A percentile compares a stretch with the other conserved stretches of the same genome.
These are phyloP conservation scores for Toxotes lorentzi DNA, from an alignment of 2,797 vertebrate genomes.

Conservation along the genomic window DNA sequence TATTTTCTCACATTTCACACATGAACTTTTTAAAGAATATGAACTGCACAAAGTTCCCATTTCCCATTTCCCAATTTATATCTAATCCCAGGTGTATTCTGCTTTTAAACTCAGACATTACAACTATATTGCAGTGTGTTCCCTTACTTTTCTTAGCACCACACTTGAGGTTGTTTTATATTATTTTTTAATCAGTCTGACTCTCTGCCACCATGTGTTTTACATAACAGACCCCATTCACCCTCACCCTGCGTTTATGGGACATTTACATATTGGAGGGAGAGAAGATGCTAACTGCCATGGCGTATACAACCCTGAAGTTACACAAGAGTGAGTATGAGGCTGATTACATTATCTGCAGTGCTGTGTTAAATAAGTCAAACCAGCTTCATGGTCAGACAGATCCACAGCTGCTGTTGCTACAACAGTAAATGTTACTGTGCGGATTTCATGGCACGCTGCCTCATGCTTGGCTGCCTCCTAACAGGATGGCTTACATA, in stretches of 20 bases:
- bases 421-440: conserved; percentile 26
- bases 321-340: conserved; percentile 91
- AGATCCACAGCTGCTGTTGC: conserved; percentile 49
- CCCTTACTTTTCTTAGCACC: background rate
- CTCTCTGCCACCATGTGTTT: conserved; percentile 47
- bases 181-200: conserved; percentile 33
- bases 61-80: conserved; percentile 21
- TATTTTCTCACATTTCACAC: conserved; percentile 33
- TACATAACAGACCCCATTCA: conserved; percentile 88
- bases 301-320: conserved; percentile 90
- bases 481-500: conserved; percentile 74
- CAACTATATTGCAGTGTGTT: background rate
- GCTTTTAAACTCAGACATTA: background rate
- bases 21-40: conserved; percentile 17
- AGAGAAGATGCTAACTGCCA: conserved; percentile 86
- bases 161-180: conserved; percentile 13
- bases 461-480: conserved; percentile 66
- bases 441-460: conserved; percentile 51
- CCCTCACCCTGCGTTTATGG: conserved; percentile 90
- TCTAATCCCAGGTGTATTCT: conserved; percentile 6
- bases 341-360: conserved; percentile 17
- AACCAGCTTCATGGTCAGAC: conserved; percentile 34
- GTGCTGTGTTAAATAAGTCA: conserved; percentile 21
- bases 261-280: conserved; percentile 92
- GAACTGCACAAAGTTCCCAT: background rate